phyloP scores from a whole-genome alignment of 2,888 invertebrate genomes.

The Oscheius onirici region DNA sequence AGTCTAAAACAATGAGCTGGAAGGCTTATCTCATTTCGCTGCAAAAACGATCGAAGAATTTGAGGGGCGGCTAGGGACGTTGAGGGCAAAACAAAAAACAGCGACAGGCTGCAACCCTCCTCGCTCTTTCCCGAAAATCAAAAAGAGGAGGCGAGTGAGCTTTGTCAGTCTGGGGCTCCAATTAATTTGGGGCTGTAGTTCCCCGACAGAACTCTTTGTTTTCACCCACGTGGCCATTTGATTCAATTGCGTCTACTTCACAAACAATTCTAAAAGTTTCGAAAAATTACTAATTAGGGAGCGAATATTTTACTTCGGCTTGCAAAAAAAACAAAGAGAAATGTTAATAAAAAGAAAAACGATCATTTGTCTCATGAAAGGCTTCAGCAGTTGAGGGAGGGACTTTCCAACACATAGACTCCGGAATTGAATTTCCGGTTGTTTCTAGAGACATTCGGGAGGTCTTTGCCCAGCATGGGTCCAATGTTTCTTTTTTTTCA shows the following conservation, averaged over 20 bases:
- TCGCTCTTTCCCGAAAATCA: no score
- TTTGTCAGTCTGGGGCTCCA: no score
- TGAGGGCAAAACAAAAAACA: constrained; percentile 8
- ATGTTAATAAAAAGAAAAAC: no score
- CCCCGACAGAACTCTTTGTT: background rate
- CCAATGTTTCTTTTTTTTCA: background rate
- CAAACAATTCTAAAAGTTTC: background rate
- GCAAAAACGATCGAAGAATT: constrained; percentile 4
- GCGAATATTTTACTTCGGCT: no score
- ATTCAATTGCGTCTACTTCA: constrained; percentile 4
- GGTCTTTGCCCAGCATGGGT: constrained; percentile 5
- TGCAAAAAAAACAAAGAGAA: no score
- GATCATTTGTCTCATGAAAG: no score
- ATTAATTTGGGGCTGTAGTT: background rate
- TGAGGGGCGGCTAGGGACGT: background rate
- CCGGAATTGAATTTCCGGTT: constrained; percentile 24
- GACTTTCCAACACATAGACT: constrained; percentile 13
- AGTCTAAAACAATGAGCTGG: background rate
- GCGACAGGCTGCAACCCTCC: background rate
- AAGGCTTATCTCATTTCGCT: background rate
- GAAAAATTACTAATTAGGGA: no score
- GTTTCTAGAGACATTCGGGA: constrained; percentile 20
- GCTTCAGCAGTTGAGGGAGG: background rate
- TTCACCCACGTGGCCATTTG: background rate
- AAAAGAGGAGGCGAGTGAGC: no score